Percentiles rank a stretch among this genome's conserved stretches.
These are phyloP conservation scores for Gibbula magus DNA, from an alignment of 2,888 invertebrate genomes.

Conservation along the genomic window DNA sequence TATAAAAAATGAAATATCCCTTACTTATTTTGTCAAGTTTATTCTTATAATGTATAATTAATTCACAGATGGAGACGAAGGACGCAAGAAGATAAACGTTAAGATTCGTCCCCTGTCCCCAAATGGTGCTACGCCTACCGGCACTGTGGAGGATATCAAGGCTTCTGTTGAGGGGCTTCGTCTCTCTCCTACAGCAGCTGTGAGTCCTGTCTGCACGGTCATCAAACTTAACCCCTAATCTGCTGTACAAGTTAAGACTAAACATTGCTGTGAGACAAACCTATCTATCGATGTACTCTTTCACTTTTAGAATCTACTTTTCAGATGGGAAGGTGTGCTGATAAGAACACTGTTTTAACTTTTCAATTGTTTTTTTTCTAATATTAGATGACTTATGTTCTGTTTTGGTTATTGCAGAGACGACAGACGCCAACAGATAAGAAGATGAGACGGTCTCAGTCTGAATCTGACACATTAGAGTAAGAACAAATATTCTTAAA, in stretches of 20 bases:
- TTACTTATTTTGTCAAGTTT: too few relatives aligned
- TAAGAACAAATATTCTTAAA: conserved; percentile 75
- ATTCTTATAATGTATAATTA: too few relatives aligned
- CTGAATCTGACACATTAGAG: conserved; percentile 85
- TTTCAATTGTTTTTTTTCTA: too few relatives aligned
- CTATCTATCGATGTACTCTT: too few relatives aligned
- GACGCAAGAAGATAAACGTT: conserved; percentile 91
- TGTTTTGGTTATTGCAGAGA: conserved; percentile 60
- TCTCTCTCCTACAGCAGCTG: conserved; percentile 74
- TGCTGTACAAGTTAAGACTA: not conserved
- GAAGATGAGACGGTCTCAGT: conserved; percentile 80
- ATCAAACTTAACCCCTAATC: not conserved
- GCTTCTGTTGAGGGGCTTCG: conserved; percentile 94
- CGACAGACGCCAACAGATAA: conserved; percentile 70
- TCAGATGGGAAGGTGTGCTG: too few relatives aligned
- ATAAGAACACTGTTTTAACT: too few relatives aligned
- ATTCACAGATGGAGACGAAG: conserved; percentile 82
- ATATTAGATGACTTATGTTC: not conserved
- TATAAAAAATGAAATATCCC: too few relatives aligned
- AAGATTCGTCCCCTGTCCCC: conserved; percentile 93
- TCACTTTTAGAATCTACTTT: too few relatives aligned
- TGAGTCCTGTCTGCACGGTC: conserved; percentile 24
- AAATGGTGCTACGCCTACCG: conserved; percentile 89
- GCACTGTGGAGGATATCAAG: conserved; percentile 95
- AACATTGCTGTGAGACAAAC: too few relatives aligned